phyloP scores from a whole-genome alignment of 2,113 vertebrate species.

The Macrotis lagotis region DNA sequence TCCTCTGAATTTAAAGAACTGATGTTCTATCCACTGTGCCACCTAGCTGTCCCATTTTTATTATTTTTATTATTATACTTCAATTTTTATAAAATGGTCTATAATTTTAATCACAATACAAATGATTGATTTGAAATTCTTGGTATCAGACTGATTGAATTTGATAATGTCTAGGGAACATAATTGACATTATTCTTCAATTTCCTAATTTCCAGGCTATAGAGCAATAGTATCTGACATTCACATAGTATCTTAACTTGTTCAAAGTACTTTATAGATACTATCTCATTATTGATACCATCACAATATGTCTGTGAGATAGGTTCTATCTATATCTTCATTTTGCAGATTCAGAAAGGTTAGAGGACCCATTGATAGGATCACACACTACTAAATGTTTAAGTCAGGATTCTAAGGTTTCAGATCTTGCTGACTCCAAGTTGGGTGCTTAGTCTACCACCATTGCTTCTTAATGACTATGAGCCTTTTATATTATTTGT shows the following conservation, averaged over 20 bases:
- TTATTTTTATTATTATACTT: background rate
- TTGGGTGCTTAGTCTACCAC: background rate
- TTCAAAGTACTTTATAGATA: too few relatives aligned
- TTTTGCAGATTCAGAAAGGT: background rate
- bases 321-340: background rate
- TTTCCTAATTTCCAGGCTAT: background rate
- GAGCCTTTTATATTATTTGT: background rate
- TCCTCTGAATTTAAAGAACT: too few relatives aligned
- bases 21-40: too few relatives aligned
- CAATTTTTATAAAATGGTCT: background rate
- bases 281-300: background rate
- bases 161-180: background rate
- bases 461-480: background rate
- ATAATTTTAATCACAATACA: background rate
- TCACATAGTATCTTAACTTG: background rate
- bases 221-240: background rate
- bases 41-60: too few relatives aligned
- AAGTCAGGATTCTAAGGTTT: background rate
- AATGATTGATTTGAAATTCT: background rate
- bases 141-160: background rate
- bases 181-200: background rate
- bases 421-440: background rate
- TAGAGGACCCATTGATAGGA: background rate
- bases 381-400: background rate
- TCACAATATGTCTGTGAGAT: background rate